Base-by-base conservation (phyloP, 1,140 invertebrate genomes). In the Neotoxoptera formosana region DNA sequence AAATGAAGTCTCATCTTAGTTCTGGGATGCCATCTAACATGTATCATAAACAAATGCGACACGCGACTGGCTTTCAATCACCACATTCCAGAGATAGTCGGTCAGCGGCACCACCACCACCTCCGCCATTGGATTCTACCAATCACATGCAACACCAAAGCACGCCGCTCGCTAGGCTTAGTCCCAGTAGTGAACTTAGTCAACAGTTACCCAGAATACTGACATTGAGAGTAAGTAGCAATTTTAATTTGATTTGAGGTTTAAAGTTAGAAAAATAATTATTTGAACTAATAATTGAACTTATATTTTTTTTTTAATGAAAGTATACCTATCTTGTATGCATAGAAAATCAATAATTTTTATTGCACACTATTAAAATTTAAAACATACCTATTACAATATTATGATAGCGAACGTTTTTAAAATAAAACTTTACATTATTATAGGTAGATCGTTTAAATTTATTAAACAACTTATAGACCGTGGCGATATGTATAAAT, bases 181-280 rank as follows among this genome's bases (percentile, higher is more conserved):
- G 98, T 94, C 98, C 98, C 0, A 98, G 98, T 94, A 98, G 98
- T 94, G 98, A 99, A 95, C 95, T 99, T 86, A 98, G 98, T 93
- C 97, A 97, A 30, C 98, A 99, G 95, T 98, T 98, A 94, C 98
- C 98, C 0, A 96, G 98, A 93, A 99, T 99, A 94, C 95, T 99
- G 2, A 99, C 98, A 1, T 95, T 99, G 45, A 94, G 94, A 94
- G 94, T 95, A 94, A 94, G 91, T 94, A 76, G 9, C 83, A 36
- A 6, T 36, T 67, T 41, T 41, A 45, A 9, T 84, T 84, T 41
- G 23, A 25, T 36, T 84, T 45, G 21, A 84, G 36, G 23, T 76
- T 76, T 30, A 67, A n/a, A n/a, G 41, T 11, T 76, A 11, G 30
- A 25, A 67, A 67, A 67, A 67, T 14, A 21, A 67, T 67, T 67